Conservation (phyloP, 2,888 invertebrate genomes). For the Mesorhabditis spiculigera region DNA sequence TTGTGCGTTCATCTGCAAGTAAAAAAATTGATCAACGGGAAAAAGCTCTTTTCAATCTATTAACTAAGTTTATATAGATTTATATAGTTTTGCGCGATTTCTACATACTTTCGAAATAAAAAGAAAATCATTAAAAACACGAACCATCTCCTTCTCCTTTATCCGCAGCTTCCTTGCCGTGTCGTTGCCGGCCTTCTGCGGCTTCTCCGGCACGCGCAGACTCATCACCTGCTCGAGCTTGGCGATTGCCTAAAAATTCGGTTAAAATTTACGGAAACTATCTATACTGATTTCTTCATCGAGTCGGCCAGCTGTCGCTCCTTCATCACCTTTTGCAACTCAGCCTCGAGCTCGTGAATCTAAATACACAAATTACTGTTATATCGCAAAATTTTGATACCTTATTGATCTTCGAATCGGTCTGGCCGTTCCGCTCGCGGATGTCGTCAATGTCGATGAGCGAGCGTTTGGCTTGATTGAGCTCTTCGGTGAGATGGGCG, state of each 20-base stretch:
- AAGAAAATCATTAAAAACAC: not conserved
- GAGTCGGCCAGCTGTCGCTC: not conserved
- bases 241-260: conserved; percentile 14
- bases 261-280: not conserved
- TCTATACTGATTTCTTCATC: not conserved
- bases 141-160: not conserved
- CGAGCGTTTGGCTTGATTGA: not conserved
- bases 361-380: not conserved
- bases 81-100: too few species aligned
- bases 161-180: not conserved
- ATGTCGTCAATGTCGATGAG: not conserved
- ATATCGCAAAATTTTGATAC: too few species aligned
- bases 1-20: not conserved
- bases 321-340: not conserved
- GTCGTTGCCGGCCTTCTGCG: conserved; percentile 12
- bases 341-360: not conserved
- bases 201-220: conserved; percentile 16
- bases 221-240: conserved; percentile 22
- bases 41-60: too few species aligned
- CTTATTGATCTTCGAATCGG: not conserved
- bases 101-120: not conserved
- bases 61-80: too few species aligned
- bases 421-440: conserved; percentile 1
- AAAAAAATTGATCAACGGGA: too few species aligned
- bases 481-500: conserved; percentile 5